Percentiles rank a stretch among this genome's conserved stretches.
phyloP scores from a whole-genome alignment of 2,797 vertebrate species.

The Chloroceryle amazona region DNA sequence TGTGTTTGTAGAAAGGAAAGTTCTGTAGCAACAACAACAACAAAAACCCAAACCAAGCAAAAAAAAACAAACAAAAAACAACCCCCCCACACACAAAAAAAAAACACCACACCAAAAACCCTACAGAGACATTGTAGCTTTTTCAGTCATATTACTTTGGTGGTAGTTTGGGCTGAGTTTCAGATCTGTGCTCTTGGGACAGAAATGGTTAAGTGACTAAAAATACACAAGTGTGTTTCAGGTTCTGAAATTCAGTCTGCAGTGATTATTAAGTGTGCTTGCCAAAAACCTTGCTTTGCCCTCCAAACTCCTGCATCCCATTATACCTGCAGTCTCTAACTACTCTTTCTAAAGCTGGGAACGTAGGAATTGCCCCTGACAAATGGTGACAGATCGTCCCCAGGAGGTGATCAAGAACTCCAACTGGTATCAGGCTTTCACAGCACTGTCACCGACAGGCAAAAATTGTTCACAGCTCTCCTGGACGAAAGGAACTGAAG shows the following conservation, averaged over 20 bases:
- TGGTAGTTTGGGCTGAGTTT: not conserved
- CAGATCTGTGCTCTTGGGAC: not conserved
- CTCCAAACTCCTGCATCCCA: not conserved
- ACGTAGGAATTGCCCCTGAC: not conserved
- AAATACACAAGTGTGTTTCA: not conserved
- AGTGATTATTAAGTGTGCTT: conserved; percentile 1
- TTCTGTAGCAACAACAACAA: not conserved
- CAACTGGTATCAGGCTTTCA: not conserved
- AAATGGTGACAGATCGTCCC: not conserved
- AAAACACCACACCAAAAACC: too few species aligned
- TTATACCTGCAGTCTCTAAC: conserved; percentile 17
- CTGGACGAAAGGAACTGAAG: not conserved
- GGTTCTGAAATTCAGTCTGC: not conserved
- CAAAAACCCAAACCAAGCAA: too few species aligned
- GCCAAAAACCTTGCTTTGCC: conserved; percentile 32
- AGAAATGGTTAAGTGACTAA: not conserved
- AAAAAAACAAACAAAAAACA: too few species aligned
- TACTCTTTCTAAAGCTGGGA: not conserved
- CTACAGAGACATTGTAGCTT: not conserved
- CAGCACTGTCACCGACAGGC: not conserved
- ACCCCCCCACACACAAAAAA: too few species aligned
- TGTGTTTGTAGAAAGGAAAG: not conserved
- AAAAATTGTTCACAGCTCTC: not conserved
- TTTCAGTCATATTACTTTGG: not conserved
- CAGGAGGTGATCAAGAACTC: not conserved